Percentiles rank a stretch among this genome's conserved stretches.
These are phyloP conservation scores for Sander lucioperca DNA, from an alignment of 2,113 vertebrate genomes.

Conservation along the genomic window DNA sequence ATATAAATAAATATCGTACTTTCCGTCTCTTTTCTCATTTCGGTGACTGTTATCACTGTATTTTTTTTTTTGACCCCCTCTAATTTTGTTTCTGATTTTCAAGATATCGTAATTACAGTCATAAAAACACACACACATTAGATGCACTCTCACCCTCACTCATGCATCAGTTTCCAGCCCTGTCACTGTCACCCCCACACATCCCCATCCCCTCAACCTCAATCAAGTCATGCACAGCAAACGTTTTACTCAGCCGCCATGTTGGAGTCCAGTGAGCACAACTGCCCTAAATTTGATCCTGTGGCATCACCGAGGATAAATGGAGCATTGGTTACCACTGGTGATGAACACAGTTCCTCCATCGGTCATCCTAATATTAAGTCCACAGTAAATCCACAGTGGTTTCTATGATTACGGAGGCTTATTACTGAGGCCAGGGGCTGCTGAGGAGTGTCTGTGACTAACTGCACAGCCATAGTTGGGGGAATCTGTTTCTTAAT, in stretches of 20 bases:
- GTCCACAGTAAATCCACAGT: conserved; percentile 53
- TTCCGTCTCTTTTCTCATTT: conserved; percentile 59
- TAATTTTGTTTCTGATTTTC: conserved; percentile 68
- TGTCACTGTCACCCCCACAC: conserved; percentile 69
- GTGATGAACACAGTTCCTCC: conserved; percentile 48
- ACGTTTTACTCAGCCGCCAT: conserved; percentile 53
- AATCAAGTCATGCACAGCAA: conserved; percentile 64
- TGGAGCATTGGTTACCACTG: conserved; percentile 48
- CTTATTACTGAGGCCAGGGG: conserved; percentile 65
- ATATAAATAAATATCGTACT: conserved; percentile 76
- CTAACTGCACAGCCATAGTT: conserved; percentile 45
- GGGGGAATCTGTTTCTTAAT: conserved; percentile 46
- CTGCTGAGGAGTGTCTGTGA: conserved; percentile 72
- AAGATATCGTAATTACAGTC: conserved; percentile 57
- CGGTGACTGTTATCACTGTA: conserved; percentile 75
- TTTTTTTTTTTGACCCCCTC: conserved; percentile 43
- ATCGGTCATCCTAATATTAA: conserved; percentile 49
- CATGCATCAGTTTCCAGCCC: conserved; percentile 70
- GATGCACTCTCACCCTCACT: conserved; percentile 53
- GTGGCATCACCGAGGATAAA: conserved; percentile 55
- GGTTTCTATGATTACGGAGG: conserved; percentile 57
- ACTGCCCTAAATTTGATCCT: conserved; percentile 84
- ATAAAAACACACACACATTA: conserved; percentile 39
- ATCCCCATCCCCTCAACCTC: conserved; percentile 62
- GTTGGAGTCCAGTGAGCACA: conserved; percentile 84